Evolutionary conservation across 2,797 vertebrate genomes (phyloP), one percentile per base, ranked within the genome.

Genomic region (Tangara arthus): DNA sequence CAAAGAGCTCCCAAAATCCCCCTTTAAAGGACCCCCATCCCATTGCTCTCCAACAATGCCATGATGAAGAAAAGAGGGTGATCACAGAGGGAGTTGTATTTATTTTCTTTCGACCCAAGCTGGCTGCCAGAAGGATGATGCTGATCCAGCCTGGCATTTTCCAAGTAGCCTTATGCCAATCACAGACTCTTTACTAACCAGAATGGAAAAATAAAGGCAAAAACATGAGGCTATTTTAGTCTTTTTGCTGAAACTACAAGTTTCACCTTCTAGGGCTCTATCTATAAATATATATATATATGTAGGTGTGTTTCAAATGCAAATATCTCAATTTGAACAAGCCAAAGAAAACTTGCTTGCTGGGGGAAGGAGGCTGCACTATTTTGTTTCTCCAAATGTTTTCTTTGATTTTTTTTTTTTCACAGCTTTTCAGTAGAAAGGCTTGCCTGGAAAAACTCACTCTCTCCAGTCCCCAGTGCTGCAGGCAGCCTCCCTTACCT

Each of bases 271-370:
- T 6, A 42, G 44, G 46, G 41, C 34, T 82, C 47, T 57, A 6
- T 19, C 66, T 69, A 63, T 42, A 93, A 88, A 70, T 46, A 70
- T 3, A 81, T 11, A 30, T 7, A 35, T 7, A 8, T 4, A 11
- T 85, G 50, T 66, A 79, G 91, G 71, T 92, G 72, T 35, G 44
- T 71, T 93, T 89, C 79, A 82, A 85, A 89, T 57, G 82, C 89
- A 80, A 89, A 78, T 60, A 57, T 26, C 71, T 57, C 79, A 7
- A 16, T 82, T 59, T 7, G 30, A 87, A 57, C 49, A 34, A 63
- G 53, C 46, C 68, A 73, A 85, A 70, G 56, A 63, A 73, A 91
- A 65, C 24, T n/a, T 23, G 1, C 52, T 87, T 30, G 23, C 59
- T 70, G 56, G 42, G 37, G 41, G 63, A 86, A 86, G 34, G 34